Conservation (phyloP, 2,888 invertebrate species). For the Drosophila austrosaltans region DNA sequence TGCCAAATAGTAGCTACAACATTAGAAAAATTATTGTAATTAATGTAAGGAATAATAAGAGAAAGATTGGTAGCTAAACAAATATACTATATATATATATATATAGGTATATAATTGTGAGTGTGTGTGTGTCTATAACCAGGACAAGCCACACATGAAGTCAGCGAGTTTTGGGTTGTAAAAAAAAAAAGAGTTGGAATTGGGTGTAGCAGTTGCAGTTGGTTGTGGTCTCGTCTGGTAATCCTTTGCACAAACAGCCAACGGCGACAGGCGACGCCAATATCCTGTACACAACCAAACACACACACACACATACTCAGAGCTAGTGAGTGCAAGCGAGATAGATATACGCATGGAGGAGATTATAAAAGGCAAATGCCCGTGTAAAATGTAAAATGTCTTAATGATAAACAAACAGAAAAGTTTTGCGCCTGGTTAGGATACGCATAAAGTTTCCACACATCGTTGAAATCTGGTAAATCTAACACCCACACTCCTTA, state of each 20-base stretch:
- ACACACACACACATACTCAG: conserved; percentile 29
- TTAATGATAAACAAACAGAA: conserved; percentile 79
- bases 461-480: conserved; percentile 57
- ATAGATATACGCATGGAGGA: conserved; percentile 31
- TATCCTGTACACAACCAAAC: conserved; percentile 57
- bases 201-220: conserved; percentile 58
- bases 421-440: conserved; percentile 69
- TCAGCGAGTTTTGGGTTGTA: not conserved
- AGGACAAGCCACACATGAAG: conserved; percentile 29
- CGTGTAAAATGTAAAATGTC: conserved; percentile 73
- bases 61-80: conserved; percentile 44
- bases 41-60: conserved; percentile 45
- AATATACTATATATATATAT: not conserved
- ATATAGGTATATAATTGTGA: not conserved
- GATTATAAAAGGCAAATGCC: conserved; percentile 70
- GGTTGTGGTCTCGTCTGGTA: conserved; percentile 60
- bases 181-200: conserved; percentile 11
- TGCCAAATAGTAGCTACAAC: conserved; percentile 54
- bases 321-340: not conserved
- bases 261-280: conserved; percentile 66
- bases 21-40: conserved; percentile 76
- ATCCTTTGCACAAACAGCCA: conserved; percentile 72
- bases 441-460: conserved; percentile 50
- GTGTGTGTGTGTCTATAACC: conserved; percentile 19
- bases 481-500: conserved; percentile 32